Base-by-base conservation (phyloP, 2,888 invertebrate genomes). In the Amorpha juglandis region DNA sequence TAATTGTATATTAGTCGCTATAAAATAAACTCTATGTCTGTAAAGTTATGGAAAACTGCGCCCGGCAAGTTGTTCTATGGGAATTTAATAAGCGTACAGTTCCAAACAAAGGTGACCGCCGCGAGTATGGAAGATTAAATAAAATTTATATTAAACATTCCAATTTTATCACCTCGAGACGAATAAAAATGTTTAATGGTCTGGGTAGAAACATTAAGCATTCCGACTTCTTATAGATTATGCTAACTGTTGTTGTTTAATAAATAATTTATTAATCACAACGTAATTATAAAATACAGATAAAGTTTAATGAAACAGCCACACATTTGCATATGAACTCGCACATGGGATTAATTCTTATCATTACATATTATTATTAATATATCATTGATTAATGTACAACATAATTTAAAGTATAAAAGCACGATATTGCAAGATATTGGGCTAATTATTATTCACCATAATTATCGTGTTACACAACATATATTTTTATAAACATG, bases 51-150 rank as follows among this genome's bases (percentile, higher is more conserved):
- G 58, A 58, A 58, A 58, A 58, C 63, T 70, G 68, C 68, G 63
- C 52, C 67, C 68, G 67, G 72, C 63, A 68, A 71, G 71, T 76
- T 75, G 74, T 77, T 74, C 74, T 73, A 69, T 71, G 71, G 71
- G 79, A 79, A 77, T 78, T 78, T 75, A 78, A 78, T 79, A 77
- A 74, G 69, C 75, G 70, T 64, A 58, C 58, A 38, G 42, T 58
- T 58, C 42, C 19, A 12, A 58, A 58, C 69, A 67, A 67, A 69
- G 68, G 69, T 69, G 64, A 66, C 70, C 69, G 62, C 65, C 48
- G 45, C 65, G 52, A 45, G 45, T 62, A 51, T 62, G 42, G 52
- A 42, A 65, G 51, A 62, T 62, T 62, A 52, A 65, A 62, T 65
- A 65, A 50, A 65, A 62, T 65, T 62, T 65, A 62, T 19, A 16